Base-by-base conservation (phyloP, 1,140 invertebrate species). In the Scaptomyza montana region DNA sequence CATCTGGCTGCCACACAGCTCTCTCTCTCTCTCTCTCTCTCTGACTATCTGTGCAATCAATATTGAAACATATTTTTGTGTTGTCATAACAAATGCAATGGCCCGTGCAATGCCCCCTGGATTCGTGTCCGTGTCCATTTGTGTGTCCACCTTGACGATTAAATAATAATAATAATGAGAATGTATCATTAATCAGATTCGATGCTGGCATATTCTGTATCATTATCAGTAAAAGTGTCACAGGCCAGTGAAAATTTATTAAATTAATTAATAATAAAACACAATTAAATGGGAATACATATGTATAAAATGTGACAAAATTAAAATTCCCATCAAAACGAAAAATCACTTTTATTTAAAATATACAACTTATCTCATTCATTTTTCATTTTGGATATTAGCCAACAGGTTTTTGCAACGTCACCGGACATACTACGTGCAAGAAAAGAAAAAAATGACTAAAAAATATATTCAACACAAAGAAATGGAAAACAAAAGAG, bases 171-270 rank as follows among this genome's bases (percentile, higher is more conserved):
- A 33, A 33, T 33, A 33, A 5, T 67, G 54, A 75, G 68, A 66
- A 66, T 71, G 62, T 69, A 56, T 75, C 78, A 86, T 89, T 82
- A 87, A 87, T 87, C 78, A 79, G 68, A 67, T 79, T 89, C 68
- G 72, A 77, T 61, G 73, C 79, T 73, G 76, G 66, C 76, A 36
- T 68, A 21, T 25, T 5, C 30, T 54, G 12, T 6, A 46, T 67
- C 78, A 82, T 87, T 87, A 87, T 87, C 82, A 63, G 63, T 46
- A 55, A 84, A 89, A 89, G 43, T 87, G 82, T 87, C 84, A 79
- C 84, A 76, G 47, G 39, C 74, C 41, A 66, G 50, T 56, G 76
- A 53, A 59, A 78, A 89, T 87, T 82, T 89, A 87, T 87, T 89
- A 62, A 82, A 89, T 79, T 57, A 66, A 84, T 78, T 89, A 68